Percentiles rank a stretch among this genome's conserved stretches.
These are phyloP conservation scores for Camponotus floridanus DNA, from an alignment of 1,140 invertebrate species.

Conservation along the genomic window DNA sequence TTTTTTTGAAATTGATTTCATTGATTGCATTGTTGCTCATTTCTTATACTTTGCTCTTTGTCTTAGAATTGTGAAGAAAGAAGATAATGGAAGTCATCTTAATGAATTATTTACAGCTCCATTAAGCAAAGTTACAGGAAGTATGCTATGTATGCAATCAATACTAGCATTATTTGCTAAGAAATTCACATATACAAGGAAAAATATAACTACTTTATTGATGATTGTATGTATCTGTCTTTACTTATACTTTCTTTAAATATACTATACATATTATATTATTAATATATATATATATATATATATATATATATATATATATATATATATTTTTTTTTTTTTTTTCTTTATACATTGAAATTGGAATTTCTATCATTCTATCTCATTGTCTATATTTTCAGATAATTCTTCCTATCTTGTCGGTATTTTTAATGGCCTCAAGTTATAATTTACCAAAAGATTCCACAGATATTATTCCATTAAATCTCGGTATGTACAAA, in stretches of 20 bases:
- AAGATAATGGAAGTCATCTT: conserved; percentile 76
- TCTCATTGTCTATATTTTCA: conserved; percentile 63
- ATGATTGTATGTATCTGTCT: conserved; percentile 73
- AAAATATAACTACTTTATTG: conserved; percentile 76
- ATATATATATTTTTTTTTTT: too few species aligned
- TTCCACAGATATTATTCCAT: conserved; percentile 68
- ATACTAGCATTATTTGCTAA: conserved; percentile 78
- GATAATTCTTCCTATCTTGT: conserved; percentile 78
- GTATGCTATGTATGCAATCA: conserved; percentile 74
- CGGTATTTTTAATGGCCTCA: conserved; percentile 77
- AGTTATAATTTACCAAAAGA: conserved; percentile 76
- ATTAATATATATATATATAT: conserved; percentile 15
- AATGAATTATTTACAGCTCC: conserved; percentile 70
- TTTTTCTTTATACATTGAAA: conserved; percentile 6
- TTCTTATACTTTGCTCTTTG: conserved; percentile 37
- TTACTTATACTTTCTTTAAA: conserved; percentile 13
- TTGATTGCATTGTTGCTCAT: conserved; percentile 13
- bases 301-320: too few species aligned
- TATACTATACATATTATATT: neutral
- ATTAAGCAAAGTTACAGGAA: conserved; percentile 75
- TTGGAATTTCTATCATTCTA: conserved; percentile 9
- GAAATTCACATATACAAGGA: conserved; percentile 79
- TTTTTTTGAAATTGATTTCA: conserved; percentile 14
- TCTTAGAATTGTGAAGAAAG: conserved; percentile 79
- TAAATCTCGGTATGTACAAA: conserved; percentile 77